These are phyloP conservation scores for Caenorhabditis macrosperma DNA, from an alignment of 2,888 invertebrate species.

Conservation along the genomic window DNA sequence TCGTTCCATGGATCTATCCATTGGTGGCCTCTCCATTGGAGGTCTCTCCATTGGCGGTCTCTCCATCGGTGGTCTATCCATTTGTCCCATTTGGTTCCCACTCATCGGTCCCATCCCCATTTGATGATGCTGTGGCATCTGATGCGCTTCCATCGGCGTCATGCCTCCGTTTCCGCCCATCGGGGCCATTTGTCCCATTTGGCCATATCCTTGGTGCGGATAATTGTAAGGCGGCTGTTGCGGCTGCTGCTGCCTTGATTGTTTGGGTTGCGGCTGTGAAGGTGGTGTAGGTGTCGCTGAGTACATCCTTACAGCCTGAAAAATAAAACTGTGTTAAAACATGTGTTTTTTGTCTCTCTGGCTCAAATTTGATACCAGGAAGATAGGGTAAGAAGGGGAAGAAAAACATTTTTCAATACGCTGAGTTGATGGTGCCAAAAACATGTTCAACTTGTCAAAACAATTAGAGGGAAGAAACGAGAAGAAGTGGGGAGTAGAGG, in stretches of 20 bases:
- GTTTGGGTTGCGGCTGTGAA: slow-evolving; percentile 46
- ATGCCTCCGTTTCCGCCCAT: slow-evolving; percentile 18
- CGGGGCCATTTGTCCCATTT: slow-evolving; percentile 51
- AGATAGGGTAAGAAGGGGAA: background rate
- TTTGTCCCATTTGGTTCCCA: slow-evolving; percentile 5
- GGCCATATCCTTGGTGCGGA: slow-evolving; percentile 38
- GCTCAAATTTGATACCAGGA: background rate
- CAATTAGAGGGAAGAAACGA: slow-evolving; percentile 2
- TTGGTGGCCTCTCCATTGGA: too few relatives aligned
- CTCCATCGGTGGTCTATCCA: background rate
- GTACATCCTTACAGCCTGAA: slow-evolving; percentile 50
- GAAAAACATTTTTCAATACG: background rate
- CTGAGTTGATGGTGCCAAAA: background rate
- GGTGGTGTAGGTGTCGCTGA: slow-evolving; percentile 31
- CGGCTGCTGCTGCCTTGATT: slow-evolving; percentile 19
- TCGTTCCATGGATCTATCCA: too few relatives aligned
- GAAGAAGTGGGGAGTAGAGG: background rate
- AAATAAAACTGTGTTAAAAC: background rate
- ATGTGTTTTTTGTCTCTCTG: too few relatives aligned
- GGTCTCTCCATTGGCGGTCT: too few relatives aligned
- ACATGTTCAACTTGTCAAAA: slow-evolving; percentile 13
- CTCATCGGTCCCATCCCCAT: slow-evolving; percentile 10
- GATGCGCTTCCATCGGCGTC: slow-evolving; percentile 6
- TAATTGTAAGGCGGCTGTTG: slow-evolving; percentile 35
- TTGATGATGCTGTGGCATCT: slow-evolving; percentile 22